Base-by-base conservation (phyloP, 2,888 invertebrate species). In the Sarcophaga caerulescens region DNA sequence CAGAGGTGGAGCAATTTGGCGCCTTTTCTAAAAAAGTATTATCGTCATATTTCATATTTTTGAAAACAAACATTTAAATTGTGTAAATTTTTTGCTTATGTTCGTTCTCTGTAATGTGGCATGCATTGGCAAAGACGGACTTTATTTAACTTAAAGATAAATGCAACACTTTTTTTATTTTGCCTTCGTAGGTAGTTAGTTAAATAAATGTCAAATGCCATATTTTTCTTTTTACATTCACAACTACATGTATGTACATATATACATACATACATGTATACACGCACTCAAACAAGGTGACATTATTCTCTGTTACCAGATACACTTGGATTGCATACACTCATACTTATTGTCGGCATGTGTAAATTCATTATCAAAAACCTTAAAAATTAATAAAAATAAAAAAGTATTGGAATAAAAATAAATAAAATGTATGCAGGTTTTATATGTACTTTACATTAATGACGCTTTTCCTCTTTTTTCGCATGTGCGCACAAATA, bases 381-480 rank as follows among this genome's bases (percentile, higher is more conserved):
- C 35, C 35, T 35, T 35, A 35, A 35, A 35, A 35, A 35, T 35
- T 35, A 35, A 35, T 35, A 35, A 35, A 6, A 35, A 35, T 8
- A 25, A 35, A 25, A 45, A 19, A 12, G 14, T 35, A n/a, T 45
- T 44, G 6, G 14, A 19, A 68, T 47, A 4, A 47, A 68, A 47
- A 65, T 57, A 60, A 19, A 57, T n/a, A 80, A 73, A 68, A 25
- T 35, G 35, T 78, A 80, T 80, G 79, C 79, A 73, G 79, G 79
- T 66, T 73, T 66, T 44, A 80, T 59, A 35, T 10, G 35, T 35
- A 60, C 74, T 78, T 62, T 21, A 52, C 73, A 73, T 76, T 80
- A 80, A 84, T 80, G 65, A 76, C 57, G 66, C 44, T 57, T 80
- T 84, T 84, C 84, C 80, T 76, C 65, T 80, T 80, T 52, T 35